Evolutionary conservation across 2,888 invertebrate genomes (phyloP).

Genomic region (Phengaris arion): DNA sequence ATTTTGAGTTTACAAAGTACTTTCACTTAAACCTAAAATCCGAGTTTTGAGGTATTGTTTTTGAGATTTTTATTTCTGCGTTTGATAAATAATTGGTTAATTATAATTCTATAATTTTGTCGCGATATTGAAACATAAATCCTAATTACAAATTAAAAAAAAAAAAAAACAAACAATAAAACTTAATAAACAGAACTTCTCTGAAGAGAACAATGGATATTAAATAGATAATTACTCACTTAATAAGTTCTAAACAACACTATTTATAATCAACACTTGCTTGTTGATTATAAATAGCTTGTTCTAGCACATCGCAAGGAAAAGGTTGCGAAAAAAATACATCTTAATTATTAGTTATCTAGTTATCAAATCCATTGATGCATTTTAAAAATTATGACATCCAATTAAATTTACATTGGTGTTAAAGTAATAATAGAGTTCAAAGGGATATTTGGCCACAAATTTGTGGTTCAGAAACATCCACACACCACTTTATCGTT

Average conservation of each 20-base stretch:
- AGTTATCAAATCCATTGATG: not conserved
- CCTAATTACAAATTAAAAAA: too few species aligned
- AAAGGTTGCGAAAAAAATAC: not conserved
- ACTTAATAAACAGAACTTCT: too few species aligned
- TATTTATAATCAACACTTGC: too few species aligned
- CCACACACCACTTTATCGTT: constrained; percentile 59
- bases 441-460: constrained; percentile 56
- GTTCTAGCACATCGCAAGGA: too few species aligned
- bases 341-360: not conserved
- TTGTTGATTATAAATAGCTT: too few species aligned
- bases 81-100: not conserved
- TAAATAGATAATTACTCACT: too few species aligned
- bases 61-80: not conserved
- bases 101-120: not conserved
- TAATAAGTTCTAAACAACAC: too few species aligned
- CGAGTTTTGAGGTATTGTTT: not conserved
- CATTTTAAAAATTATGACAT: constrained; percentile 29
- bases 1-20: constrained; percentile 15
- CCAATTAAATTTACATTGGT: constrained; percentile 41
- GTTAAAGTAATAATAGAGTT: constrained; percentile 47
- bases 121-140: too few species aligned
- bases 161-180: too few species aligned
- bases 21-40: constrained; percentile 4
- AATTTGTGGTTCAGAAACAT: constrained; percentile 61
- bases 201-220: too few species aligned